Conservation (phyloP, 2,888 invertebrate species). For the Onthophagus sagittarius region DNA sequence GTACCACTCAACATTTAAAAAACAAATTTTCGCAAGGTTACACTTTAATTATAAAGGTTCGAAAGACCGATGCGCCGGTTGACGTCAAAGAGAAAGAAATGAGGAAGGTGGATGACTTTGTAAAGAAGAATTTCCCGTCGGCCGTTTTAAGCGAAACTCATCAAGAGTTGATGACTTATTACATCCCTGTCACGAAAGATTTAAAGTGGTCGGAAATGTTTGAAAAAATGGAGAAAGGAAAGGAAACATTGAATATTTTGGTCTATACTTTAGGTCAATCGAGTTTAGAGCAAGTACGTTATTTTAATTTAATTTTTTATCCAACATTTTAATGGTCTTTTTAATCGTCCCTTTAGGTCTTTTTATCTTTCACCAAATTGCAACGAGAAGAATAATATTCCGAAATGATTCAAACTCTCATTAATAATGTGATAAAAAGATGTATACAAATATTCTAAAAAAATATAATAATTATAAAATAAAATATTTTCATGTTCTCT, state of each 20-base stretch:
- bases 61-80: conserved; percentile 28
- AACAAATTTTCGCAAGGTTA: conserved; percentile 69
- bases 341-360: neutral
- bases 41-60: conserved; percentile 47
- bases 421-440: too few species aligned
- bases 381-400: neutral
- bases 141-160: conserved; percentile 60
- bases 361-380: conserved; percentile 1
- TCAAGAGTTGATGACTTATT: conserved; percentile 69
- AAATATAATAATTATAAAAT: too few species aligned
- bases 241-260: conserved; percentile 52
- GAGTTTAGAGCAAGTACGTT: conserved; percentile 65
- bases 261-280: conserved; percentile 83
- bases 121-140: conserved; percentile 37
- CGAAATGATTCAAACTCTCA: too few species aligned
- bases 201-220: conserved; percentile 74
- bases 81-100: conserved; percentile 23
- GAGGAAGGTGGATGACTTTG: conserved; percentile 33
- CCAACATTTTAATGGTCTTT: neutral
- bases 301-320: neutral
- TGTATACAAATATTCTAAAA: too few species aligned
- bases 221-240: conserved; percentile 63
- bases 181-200: conserved; percentile 54
- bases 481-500: too few species aligned
- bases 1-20: conserved; percentile 77